Conservation (phyloP, 1,140 invertebrate genomes). For the Protaetia brevitarsis region DNA sequence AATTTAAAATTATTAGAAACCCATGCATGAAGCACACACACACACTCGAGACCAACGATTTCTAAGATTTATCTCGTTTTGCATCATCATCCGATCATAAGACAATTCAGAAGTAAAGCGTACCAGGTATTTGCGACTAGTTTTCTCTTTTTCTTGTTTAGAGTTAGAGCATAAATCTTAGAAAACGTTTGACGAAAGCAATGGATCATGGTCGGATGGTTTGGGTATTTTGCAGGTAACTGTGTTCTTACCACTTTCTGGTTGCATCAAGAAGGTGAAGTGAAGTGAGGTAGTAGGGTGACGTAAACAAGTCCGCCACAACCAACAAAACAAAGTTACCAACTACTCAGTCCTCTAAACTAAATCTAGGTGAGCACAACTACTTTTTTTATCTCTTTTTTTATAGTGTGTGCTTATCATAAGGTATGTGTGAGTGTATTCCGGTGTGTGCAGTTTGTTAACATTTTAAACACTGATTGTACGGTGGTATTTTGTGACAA, state of each 20-base stretch:
- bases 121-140: background rate
- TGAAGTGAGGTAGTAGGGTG: conserved; percentile 48
- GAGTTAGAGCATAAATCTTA: background rate
- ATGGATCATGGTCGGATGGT: conserved; percentile 16
- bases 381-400: conserved; percentile 28
- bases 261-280: conserved; percentile 50
- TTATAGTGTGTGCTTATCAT: conserved; percentile 14
- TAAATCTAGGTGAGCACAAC: conserved; percentile 43
- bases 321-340: conserved; percentile 51
- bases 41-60: conserved; percentile 12
- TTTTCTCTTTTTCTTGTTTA: background rate
- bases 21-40: conserved; percentile 20
- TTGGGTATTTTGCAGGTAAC: conserved; percentile 32
- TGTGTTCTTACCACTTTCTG: conserved; percentile 51
- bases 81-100: background rate
- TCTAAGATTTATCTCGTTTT: background rate
- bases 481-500: background rate
- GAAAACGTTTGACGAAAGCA: conserved; percentile 1
- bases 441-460: background rate
- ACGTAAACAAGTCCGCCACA: conserved; percentile 49
- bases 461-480: background rate
- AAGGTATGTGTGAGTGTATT: background rate
- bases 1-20: conserved; percentile 12
- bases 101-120: background rate
- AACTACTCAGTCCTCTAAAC: conserved; percentile 48